Conservation (phyloP, 2,888 invertebrate genomes). For the Alitta virens region DNA sequence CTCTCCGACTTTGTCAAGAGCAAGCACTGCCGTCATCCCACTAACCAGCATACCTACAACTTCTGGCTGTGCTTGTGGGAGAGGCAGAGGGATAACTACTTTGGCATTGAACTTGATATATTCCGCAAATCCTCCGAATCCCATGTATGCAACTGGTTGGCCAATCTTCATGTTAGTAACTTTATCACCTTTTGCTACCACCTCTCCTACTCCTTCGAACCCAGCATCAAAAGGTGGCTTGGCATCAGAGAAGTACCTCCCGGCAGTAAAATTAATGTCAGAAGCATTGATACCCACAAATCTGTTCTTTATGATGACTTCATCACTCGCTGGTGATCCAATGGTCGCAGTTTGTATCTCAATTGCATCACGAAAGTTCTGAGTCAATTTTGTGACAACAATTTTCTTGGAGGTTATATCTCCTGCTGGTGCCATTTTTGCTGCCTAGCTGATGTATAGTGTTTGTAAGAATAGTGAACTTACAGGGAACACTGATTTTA, state of each 20-base stretch:
- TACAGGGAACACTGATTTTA: too few relatives aligned
- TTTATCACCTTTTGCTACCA: constrained; percentile 36
- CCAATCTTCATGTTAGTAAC: constrained; percentile 35
- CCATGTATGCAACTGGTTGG: constrained; percentile 45
- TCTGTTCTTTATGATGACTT: constrained; percentile 51
- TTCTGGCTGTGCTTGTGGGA: constrained; percentile 38
- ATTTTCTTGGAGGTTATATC: constrained; percentile 31
- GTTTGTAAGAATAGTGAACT: too few relatives aligned
- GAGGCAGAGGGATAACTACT: constrained; percentile 33
- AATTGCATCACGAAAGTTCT: constrained; percentile 48
- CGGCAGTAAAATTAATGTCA: constrained; percentile 53
- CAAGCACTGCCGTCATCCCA: constrained; percentile 51
- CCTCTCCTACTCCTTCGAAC: constrained; percentile 48
- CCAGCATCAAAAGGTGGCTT: constrained; percentile 45
- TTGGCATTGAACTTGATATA: constrained; percentile 44
- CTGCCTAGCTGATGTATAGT: too few relatives aligned
- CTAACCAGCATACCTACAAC: constrained; percentile 47
- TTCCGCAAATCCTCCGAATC: constrained; percentile 46
- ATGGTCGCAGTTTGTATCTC: constrained; percentile 38
- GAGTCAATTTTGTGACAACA: constrained; percentile 41
- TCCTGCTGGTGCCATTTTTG: too few relatives aligned
- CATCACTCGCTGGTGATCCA: constrained; percentile 39
- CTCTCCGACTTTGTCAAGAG: constrained; percentile 50
- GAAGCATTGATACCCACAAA: constrained; percentile 55
- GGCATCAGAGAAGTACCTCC: constrained; percentile 41